Evolutionary conservation across 2,113 vertebrate genomes (phyloP), one percentile per base, ranked within the genome.

Genomic region (Calypte anna): DNA sequence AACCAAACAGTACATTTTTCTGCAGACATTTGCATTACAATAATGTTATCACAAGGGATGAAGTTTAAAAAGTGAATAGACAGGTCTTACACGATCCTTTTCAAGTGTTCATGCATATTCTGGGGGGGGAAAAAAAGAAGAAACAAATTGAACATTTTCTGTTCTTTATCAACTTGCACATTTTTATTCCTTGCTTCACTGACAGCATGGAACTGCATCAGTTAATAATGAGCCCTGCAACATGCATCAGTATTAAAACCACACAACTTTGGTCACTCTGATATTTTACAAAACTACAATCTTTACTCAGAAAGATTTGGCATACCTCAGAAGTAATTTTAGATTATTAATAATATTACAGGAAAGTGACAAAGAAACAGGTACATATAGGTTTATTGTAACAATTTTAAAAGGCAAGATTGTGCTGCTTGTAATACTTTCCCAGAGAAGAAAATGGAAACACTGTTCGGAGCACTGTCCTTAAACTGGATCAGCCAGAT

Each of bases 101-200:
- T 40, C 10, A 91, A 75, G 55, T 12, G 31, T 12, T 57, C 2
- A 1, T 46, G 38, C 9, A 20, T 16, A 16, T 14, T 75, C 10
- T 5, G 14, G 7, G 17, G 31, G 12, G 24, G 18, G 5, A 10
- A 9, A 43, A 9, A 48, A 46, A 38, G 1, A 50, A 74, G n/a
- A 68, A 70, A 57, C 48, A 88, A 68, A 85, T 0, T 0, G 12
- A 90, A 59, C 8, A 5, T 50, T 48, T 94, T 48, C 38, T 67
- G 22, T 76, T 81, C 58, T 79, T 77, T 28, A 80, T 63, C 63
- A 55, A 30, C 31, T 43, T 63, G n/a, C 67, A 79, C 24, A 16
- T 58, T 79, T 92, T 95, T 94, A 96, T 96, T 95, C 57, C 50
- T 88, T 59, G 30, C 50, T 88, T 77, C 28, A 55, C n/a, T 44